Evolutionary conservation across 2,113 vertebrate species (phyloP), one percentile per base, ranked within the genome.

Genomic region (Drymodes brunneopygia): DNA sequence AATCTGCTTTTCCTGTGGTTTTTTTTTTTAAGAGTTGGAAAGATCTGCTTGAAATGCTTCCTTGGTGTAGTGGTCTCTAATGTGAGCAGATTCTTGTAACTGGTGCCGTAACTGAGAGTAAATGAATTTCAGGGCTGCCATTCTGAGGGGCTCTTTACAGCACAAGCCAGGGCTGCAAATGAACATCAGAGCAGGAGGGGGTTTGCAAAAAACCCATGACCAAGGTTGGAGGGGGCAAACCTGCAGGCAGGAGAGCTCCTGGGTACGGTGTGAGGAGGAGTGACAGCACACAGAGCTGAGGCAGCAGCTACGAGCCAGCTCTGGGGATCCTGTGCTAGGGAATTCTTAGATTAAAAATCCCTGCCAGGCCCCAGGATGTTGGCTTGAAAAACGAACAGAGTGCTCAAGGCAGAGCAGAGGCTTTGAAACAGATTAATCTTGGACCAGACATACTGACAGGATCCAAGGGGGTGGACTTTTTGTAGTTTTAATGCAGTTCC

Each of bases 251-350:
- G 40, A 74, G 60, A 51, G 2, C 23, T 20, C 2, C 14, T 61
- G 2, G 13, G 7, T 35, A 1, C 0, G 1, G 24, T 8, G 12
- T n/a, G 20, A 47, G n/a, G 28, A 33, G 67, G 21, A 29, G n/a
- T 10, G 77, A 19, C 5, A 24, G 77, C 65, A 16, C 44, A 31
- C 71, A 36, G 20, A 17, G 58, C 45, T 42, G 79, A 24, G 45
- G 9, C 25, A 35, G 35, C 15, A 53, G 58, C 23, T 23, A 54
- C 0, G 5, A 61, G 24, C 23, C 42, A 75, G 67, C 19, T 64
- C 11, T 58, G 58, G 80, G 48, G 31, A 61, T 88, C 9, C 10
- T 58, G 4, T 35, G 19, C 12, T 31, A 29, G 44, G 64, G 35
- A 70, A 70, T 86, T 83, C 6, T 11, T 21, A 74, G 91, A 67